phyloP scores from a whole-genome alignment of 2,888 invertebrate species.

The Bombyx huttoni region DNA sequence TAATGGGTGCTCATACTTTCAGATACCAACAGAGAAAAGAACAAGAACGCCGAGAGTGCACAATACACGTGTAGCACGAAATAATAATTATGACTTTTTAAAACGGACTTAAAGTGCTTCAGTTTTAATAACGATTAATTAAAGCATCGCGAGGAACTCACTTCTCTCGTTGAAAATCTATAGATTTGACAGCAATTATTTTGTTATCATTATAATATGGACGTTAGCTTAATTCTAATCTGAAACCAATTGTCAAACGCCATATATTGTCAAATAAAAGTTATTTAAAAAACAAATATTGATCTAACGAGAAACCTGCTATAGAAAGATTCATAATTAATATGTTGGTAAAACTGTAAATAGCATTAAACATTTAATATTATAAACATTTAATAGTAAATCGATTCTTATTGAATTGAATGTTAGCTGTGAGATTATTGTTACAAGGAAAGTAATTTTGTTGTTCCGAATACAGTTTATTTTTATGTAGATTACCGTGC shows the following conservation, averaged over 20 bases:
- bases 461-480: too few relatives aligned
- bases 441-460: too few relatives aligned
- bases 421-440: too few relatives aligned
- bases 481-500: too few relatives aligned
- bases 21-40: constrained; percentile 82
- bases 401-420: too few relatives aligned
- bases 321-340: constrained; percentile 21
- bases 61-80: constrained; percentile 77
- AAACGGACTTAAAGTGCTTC: not conserved
- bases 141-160: too few relatives aligned
- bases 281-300: constrained; percentile 2
- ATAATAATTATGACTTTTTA: constrained; percentile 8
- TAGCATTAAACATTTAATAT: constrained; percentile 5
- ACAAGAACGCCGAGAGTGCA: constrained; percentile 81
- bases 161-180: too few relatives aligned
- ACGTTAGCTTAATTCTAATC: not conserved
- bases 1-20: constrained; percentile 17
- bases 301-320: constrained; percentile 16
- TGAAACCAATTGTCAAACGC: not conserved
- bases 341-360: constrained; percentile 10
- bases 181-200: too few relatives aligned
- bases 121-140: too few relatives aligned
- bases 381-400: too few relatives aligned
- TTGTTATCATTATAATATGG: constrained; percentile 2
- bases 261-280: not conserved